Percentiles rank a stretch among this genome's conserved stretches.
phyloP scores from a whole-genome alignment of 2,797 vertebrate genomes.

The Cynodonichthys magdalenae region DNA sequence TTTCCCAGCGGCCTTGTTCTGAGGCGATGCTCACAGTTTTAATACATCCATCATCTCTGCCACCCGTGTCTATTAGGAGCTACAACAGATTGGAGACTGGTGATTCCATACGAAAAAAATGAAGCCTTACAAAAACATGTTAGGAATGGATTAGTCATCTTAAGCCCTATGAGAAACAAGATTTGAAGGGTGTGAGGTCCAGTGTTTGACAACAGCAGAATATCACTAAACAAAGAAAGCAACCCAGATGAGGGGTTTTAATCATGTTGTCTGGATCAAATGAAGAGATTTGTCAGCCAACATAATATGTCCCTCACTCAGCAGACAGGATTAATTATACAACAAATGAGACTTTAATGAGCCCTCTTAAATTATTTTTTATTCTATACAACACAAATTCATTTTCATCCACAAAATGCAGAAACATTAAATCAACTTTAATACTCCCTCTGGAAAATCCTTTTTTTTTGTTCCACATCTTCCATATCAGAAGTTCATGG shows the following conservation, averaged over 20 bases:
- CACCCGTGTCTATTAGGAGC: slow-evolving; percentile 16
- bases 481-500: slow-evolving; percentile 36
- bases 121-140: neutral
- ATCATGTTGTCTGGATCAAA: slow-evolving; percentile 5
- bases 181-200: neutral
- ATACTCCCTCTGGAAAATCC: slow-evolving; percentile 24
- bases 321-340: slow-evolving; percentile 45
- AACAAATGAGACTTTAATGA: slow-evolving; percentile 37
- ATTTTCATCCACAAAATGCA: slow-evolving; percentile 18
- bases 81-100: neutral
- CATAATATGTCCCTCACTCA: slow-evolving; percentile 24
- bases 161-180: neutral
- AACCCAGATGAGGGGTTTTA: neutral
- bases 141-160: neutral
- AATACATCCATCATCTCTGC: slow-evolving; percentile 35
- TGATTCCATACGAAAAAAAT: neutral
- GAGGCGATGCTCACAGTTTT: slow-evolving; percentile 11
- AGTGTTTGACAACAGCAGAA: neutral
- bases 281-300: slow-evolving; percentile 28
- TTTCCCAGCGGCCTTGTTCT: slow-evolving; percentile 23
- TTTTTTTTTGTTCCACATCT: slow-evolving; percentile 22
- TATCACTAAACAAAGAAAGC: neutral
- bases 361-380: slow-evolving; percentile 41
- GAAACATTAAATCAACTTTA: neutral
- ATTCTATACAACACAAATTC: slow-evolving; percentile 15